Base-by-base conservation (phyloP, 2,888 invertebrate species). In the Lithophane ornitopus region DNA sequence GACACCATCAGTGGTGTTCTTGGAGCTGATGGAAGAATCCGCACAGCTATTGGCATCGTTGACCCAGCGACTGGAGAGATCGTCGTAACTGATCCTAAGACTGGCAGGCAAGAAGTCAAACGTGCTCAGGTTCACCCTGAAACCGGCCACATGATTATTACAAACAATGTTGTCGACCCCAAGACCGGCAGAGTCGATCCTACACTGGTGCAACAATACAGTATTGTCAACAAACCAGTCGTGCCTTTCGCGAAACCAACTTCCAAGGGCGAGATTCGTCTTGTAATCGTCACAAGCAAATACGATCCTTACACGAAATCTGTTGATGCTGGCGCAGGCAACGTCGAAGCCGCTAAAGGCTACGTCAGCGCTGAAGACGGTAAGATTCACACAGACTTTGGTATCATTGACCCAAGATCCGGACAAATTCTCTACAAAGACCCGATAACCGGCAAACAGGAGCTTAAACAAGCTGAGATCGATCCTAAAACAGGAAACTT, bases 31-130 rank as follows among this genome's bases (percentile, higher is more conserved):
- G 96, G 97, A 44, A 96, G 94, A 87, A 96, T 97, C 75, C 93
- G 93, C 52, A 97, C 98, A 11, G 98, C 98, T 88, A 97, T 97
- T 74, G 98, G 98, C 22, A 94, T 97, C 58, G 96, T 98, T 46
- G 97, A 98, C 87, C 97, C 97, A 0, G 95, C 97, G 80, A 97
- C 97, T 41, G 97, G 97, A 49, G 96, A 96, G 89, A 95, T 97
- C n/a, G 89, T 93, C 14, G 87, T 94, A 9, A 95, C 95, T 9
- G 95, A 97, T 84, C 96, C 96, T 2, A 94, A 90, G 81, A 96
- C 96, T 3, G 96, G 97, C 39, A 95, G 93, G 75, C 94, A 97
- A 80, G 97, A 97, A 82, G 94, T 97, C 1, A 98, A 97, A 92
- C 97, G 97, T 83, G 94, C 96, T 75, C 94, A 94, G 67, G 90